A percentile compares a stretch with the other conserved stretches of the same genome.
phyloP scores from a whole-genome alignment of 2,113 vertebrate genomes.

The Eudyptes chrysolophus region DNA sequence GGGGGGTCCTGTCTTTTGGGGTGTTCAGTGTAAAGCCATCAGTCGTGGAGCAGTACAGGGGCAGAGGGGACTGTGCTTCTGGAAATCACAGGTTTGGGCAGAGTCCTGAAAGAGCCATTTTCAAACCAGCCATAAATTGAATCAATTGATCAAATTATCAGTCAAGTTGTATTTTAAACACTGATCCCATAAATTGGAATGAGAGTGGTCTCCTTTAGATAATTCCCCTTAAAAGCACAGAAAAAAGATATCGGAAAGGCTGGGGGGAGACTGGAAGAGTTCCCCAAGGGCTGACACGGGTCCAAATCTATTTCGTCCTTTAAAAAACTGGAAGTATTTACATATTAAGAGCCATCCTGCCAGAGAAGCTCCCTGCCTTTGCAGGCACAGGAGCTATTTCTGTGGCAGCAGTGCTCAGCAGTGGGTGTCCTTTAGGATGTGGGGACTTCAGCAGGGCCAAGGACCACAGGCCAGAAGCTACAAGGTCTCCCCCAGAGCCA shows the following conservation, averaged over 20 bases:
- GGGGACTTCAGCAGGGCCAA: not conserved
- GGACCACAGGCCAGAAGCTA: not conserved
- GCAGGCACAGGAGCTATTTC: not conserved
- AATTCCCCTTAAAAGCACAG: not conserved
- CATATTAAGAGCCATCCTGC: not conserved
- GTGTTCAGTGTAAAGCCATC: not conserved
- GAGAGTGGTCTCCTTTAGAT: not conserved
- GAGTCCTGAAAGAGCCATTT: not conserved
- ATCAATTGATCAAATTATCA: not conserved
- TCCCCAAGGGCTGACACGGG: not conserved
- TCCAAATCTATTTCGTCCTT: not conserved
- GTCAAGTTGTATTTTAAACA: not conserved
- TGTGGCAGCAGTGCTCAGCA: not conserved
- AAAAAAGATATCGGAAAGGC: not conserved
- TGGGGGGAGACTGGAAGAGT: not conserved
- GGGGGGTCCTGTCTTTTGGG: not conserved
- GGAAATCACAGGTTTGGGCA: not conserved
- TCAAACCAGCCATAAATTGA: not conserved
- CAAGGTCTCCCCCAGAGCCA: not conserved
- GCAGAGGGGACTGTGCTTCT: not conserved
- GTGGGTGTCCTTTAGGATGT: accelerated
- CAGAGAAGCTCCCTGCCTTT: not conserved
- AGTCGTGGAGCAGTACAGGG: too few relatives aligned
- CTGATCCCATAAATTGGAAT: not conserved
- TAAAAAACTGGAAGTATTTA: not conserved